These are phyloP conservation scores for Plecturocebus donacophilus DNA, from an alignment of 2,113 vertebrate species.

Conservation along the genomic window DNA sequence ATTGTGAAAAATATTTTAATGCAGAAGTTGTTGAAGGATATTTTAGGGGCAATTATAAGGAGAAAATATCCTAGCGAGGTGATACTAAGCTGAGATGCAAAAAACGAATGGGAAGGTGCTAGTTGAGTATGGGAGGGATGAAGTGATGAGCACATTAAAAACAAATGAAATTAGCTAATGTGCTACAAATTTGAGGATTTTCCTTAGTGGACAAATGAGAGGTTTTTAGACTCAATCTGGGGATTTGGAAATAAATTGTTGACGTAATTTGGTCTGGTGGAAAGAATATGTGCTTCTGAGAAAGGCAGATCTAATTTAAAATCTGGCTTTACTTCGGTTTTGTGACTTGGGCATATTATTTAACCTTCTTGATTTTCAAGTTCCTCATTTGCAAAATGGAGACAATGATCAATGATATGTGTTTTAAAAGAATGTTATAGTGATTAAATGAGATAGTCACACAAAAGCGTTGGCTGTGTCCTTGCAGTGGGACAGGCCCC, in stretches of 20 bases:
- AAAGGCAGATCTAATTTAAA: not conserved
- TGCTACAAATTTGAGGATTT: not conserved
- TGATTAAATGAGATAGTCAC: not conserved
- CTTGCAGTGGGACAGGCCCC: too few species aligned
- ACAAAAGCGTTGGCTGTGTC: not conserved
- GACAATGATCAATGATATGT: not conserved
- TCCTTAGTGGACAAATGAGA: not conserved
- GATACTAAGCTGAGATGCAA: not conserved
- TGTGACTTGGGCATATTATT: not conserved
- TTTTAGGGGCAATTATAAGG: not conserved
- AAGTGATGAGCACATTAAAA: not conserved
- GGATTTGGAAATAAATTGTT: slow-evolving; percentile 22
- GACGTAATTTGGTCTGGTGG: not conserved
- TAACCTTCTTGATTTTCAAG: not conserved
- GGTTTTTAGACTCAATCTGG: not conserved
- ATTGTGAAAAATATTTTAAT: not conserved
- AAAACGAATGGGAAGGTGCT: not conserved
- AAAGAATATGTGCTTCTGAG: not conserved
- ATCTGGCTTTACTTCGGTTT: not conserved
- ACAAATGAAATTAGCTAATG: not conserved
- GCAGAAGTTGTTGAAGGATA: not conserved
- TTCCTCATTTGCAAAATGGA: not conserved
- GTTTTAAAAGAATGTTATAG: not conserved
- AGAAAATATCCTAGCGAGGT: not conserved
- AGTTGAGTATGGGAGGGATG: not conserved